These are phyloP conservation scores for Chironomus tepperi DNA, from an alignment of 1,140 invertebrate species.

Conservation along the genomic window DNA sequence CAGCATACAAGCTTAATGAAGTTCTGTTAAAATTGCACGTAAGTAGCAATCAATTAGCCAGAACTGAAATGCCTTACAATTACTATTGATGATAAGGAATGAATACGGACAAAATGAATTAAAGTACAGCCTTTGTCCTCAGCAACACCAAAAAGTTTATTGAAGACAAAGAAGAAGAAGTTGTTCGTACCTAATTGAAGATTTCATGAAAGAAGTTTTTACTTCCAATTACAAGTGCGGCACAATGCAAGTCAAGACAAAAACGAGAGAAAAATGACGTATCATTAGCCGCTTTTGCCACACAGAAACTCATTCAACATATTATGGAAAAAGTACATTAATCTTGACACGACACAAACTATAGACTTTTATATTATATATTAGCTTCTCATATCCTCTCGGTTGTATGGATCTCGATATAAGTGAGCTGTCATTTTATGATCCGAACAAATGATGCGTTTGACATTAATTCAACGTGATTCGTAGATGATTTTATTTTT, in stretches of 20 bases:
- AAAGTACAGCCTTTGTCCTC: no score
- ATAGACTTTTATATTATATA: no score
- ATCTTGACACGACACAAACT: conserved; percentile 4
- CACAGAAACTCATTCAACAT: neutral
- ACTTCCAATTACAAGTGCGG: neutral
- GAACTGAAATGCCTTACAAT: no score
- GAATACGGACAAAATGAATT: no score
- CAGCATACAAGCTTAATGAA: no score
- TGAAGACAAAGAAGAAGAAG: no score
- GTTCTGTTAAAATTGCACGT: no score
- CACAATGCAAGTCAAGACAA: neutral
- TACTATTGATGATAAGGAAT: no score
- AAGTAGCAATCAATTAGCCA: no score
- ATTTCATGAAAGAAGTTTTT: neutral
- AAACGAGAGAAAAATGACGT: neutral
- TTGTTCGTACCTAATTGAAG: no score
- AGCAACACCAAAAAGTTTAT: no score
- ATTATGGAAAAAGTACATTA: neutral
- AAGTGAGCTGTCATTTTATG: conserved; percentile 17
- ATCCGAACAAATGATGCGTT: conserved; percentile 23
- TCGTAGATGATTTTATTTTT: conserved; percentile 4
- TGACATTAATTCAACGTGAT: conserved; percentile 23
- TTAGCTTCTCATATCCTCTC: neutral
- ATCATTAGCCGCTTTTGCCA: conserved; percentile 5
- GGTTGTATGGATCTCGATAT: neutral